Conservation (phyloP, 2,797 vertebrate genomes). For the Sarcophilus harrisii region DNA sequence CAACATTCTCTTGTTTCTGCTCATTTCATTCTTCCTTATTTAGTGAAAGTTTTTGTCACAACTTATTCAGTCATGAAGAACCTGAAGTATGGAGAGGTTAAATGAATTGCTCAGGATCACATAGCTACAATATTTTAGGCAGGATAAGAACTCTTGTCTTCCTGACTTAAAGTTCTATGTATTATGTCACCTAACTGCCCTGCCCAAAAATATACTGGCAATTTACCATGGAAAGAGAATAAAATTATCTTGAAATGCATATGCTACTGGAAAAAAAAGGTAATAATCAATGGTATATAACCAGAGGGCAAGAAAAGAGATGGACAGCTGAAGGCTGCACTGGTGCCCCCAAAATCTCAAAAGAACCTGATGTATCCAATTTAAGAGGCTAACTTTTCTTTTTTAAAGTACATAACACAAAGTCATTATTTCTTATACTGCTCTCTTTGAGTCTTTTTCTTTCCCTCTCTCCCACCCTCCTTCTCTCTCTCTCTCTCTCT, state of each 20-base stretch:
- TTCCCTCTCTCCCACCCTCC: accelerated
- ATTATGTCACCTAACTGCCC: background rate
- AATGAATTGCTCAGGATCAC: background rate
- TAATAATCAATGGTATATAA: background rate
- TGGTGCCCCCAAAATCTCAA: background rate
- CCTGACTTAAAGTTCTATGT: background rate
- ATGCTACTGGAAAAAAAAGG: background rate
- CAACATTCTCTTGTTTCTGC: background rate
- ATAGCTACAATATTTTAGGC: background rate
- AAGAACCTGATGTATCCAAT: background rate
- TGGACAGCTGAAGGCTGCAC: background rate
- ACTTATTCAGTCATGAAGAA: background rate
- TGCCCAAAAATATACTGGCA: background rate
- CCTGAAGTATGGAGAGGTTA: background rate
- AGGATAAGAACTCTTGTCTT: background rate
- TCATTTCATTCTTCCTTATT: background rate
- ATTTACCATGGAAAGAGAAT: background rate
- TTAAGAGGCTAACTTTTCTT: background rate
- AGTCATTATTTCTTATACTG: background rate
- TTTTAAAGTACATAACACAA: background rate
- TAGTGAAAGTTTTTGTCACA: background rate
- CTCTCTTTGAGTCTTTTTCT: background rate
- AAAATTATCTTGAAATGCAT: background rate
- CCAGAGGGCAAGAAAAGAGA: background rate
- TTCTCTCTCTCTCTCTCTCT: too few species aligned